Conservation (phyloP, 2,113 vertebrate genomes). For the Erythrocercus mccallii region DNA sequence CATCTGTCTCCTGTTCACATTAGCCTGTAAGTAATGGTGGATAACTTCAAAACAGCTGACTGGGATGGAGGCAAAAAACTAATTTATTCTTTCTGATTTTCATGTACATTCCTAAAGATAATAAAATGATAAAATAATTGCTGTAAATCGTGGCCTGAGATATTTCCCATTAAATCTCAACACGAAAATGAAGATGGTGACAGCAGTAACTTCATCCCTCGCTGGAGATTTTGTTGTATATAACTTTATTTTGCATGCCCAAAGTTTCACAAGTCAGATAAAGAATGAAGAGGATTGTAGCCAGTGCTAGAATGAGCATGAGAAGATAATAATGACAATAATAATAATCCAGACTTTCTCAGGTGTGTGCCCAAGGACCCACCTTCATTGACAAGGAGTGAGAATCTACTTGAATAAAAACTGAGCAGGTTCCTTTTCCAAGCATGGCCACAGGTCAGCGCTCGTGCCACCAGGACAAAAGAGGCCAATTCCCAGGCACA, state of each 20-base stretch:
- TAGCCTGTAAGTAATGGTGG: background rate
- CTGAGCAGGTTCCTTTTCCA: background rate
- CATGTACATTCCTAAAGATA: background rate
- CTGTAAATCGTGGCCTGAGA: background rate
- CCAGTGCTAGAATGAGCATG: background rate
- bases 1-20: background rate
- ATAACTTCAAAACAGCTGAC: background rate
- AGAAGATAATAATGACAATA: background rate
- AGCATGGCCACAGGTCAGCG: background rate
- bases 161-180: background rate
- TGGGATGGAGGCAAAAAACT: background rate
- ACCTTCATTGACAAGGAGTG: background rate
- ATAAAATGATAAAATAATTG: background rate
- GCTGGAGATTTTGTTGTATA: fast-evolving
- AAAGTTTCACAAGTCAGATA: background rate
- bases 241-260: background rate
- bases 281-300: background rate
- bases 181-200: background rate
- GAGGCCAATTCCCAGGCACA: background rate
- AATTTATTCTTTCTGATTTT: background rate
- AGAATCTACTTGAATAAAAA: background rate
- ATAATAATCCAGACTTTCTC: background rate
- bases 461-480: background rate
- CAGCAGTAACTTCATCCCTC: background rate
- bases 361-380: background rate